These are phyloP conservation scores for Wasmannia auropunctata DNA, from an alignment of 1,140 invertebrate species.

Conservation along the genomic window DNA sequence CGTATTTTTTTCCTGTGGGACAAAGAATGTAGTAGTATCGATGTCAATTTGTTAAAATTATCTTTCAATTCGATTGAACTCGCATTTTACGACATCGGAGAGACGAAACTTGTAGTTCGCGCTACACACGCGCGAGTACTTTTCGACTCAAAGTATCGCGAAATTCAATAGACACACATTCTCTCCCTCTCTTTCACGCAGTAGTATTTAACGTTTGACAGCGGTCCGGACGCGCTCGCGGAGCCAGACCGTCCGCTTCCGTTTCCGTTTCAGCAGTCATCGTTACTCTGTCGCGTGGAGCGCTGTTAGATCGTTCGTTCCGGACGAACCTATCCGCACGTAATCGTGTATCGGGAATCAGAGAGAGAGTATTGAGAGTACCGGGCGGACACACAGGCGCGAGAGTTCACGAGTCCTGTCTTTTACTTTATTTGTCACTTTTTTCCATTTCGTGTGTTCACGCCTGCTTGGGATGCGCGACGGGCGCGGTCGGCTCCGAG, in stretches of 20 bases:
- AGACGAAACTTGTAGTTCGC: neutral
- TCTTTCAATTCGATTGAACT: neutral
- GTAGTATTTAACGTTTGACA: constrained; percentile 43
- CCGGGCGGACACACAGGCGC: constrained; percentile 33
- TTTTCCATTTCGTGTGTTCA: constrained; percentile 80
- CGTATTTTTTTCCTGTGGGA: neutral
- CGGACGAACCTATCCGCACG: constrained; percentile 58
- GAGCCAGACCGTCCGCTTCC: neutral
- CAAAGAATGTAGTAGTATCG: constrained; percentile 33
- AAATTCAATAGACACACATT: constrained; percentile 13
- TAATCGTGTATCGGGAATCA: constrained; percentile 51
- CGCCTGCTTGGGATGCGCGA: constrained; percentile 88
- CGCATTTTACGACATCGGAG: neutral
- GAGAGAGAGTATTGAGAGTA: constrained; percentile 44
- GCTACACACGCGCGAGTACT: neutral
- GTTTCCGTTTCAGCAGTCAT: neutral
- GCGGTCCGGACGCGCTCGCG: constrained; percentile 9
- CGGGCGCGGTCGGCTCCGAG: constrained; percentile 86
- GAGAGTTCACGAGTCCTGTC: constrained; percentile 58
- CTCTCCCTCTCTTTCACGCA: constrained; percentile 12
- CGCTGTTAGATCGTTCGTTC: constrained; percentile 59
- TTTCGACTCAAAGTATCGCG: neutral
- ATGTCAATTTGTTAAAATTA: constrained; percentile 10
- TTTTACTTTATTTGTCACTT: constrained; percentile 37
- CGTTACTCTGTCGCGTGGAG: constrained; percentile 16